phyloP scores from a whole-genome alignment of 1,140 invertebrate species.

The Fopius arisanus region DNA sequence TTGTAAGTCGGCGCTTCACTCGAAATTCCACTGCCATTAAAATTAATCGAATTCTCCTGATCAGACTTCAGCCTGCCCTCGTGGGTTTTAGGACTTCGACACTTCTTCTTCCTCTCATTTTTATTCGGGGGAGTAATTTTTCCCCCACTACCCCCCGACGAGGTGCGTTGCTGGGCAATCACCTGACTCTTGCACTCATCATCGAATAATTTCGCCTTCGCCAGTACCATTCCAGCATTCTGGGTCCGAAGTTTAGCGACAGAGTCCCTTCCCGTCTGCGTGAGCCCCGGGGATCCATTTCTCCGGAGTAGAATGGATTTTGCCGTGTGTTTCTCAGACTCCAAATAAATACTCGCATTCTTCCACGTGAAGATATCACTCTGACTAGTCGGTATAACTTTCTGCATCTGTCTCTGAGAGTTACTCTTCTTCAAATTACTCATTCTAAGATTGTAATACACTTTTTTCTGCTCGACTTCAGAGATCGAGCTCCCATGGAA shows the following conservation, averaged over 20 bases:
- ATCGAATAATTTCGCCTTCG: conserved; percentile 73
- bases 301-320: not conserved
- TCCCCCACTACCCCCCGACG: conserved; percentile 10
- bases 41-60: not conserved
- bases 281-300: not conserved
- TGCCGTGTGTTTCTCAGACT: conserved; percentile 36
- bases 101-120: conserved; percentile 27
- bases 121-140: conserved; percentile 23
- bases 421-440: conserved; percentile 55
- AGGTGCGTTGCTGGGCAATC: not conserved
- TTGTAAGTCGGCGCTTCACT: conserved; percentile 36
- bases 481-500: conserved; percentile 54
- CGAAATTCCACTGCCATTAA: not conserved
- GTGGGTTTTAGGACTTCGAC: conserved; percentile 41
- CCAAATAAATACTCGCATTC: conserved; percentile 57
- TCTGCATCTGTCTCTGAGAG: conserved; percentile 40
- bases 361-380: conserved; percentile 52
- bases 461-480: conserved; percentile 45
- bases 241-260: conserved; percentile 70
- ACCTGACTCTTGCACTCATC: conserved; percentile 44
- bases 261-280: conserved; percentile 67
- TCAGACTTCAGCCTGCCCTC: conserved; percentile 24
- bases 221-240: conserved; percentile 75
- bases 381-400: conserved; percentile 32
- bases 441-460: conserved; percentile 53